These are phyloP conservation scores for Archivesica marissinica DNA, from an alignment of 1,140 invertebrate species.

Conservation along the genomic window DNA sequence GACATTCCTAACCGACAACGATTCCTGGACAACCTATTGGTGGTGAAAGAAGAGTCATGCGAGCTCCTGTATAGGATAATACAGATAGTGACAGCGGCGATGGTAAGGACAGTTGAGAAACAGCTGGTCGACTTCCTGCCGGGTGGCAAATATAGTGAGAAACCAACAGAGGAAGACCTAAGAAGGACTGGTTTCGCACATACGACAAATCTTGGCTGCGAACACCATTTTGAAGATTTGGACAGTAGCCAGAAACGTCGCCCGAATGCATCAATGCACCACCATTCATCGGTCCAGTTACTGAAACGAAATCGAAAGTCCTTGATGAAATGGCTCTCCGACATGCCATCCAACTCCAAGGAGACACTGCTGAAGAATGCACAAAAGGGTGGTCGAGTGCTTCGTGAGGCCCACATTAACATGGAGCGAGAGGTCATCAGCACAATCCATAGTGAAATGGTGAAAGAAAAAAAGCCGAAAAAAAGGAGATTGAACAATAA, in stretches of 20 bases:
- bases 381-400: not conserved
- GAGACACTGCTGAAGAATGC: not conserved
- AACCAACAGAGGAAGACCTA: not conserved
- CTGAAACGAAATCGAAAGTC: slow-evolving; percentile 16
- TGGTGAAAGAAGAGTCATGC: too few relatives aligned
- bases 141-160: not conserved
- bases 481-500: not conserved
- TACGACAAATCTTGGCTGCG: slow-evolving; percentile 7
- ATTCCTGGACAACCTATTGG: too few relatives aligned
- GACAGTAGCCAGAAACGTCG: slow-evolving; percentile 14
- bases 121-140: slow-evolving; percentile 27
- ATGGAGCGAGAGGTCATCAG: not conserved
- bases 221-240: slow-evolving; percentile 44
- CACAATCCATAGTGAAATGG: not conserved
- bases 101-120: not conserved
- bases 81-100: too few relatives aligned
- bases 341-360: not conserved
- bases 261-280: not conserved
- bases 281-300: slow-evolving; percentile 26
- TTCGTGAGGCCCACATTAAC: not conserved
- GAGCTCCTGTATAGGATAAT: too few relatives aligned
- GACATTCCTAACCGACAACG: too few relatives aligned
- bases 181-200: slow-evolving; percentile 16
- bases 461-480: not conserved
- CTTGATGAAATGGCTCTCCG: not conserved